Conservation (phyloP, 2,888 invertebrate species). For the Diarsia dahlii region DNA sequence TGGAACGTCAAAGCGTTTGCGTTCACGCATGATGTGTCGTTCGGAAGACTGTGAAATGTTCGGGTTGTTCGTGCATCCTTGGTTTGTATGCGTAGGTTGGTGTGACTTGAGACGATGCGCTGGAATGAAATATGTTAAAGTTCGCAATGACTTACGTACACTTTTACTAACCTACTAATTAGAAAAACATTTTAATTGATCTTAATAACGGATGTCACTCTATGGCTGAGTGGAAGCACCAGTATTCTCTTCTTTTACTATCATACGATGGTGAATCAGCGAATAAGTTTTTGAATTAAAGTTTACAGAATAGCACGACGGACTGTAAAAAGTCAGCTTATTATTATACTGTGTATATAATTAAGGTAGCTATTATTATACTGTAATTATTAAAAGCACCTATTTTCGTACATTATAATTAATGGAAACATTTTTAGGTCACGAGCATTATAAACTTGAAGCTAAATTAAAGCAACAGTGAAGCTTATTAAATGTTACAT, state of each 20-base stretch:
- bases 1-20: slow-evolving; percentile 40
- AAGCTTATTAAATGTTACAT: slow-evolving; percentile 12
- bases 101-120: neutral
- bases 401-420: slow-evolving; percentile 22
- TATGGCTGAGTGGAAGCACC: neutral
- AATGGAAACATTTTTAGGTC: slow-evolving; percentile 20
- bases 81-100: neutral
- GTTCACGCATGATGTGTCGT: slow-evolving; percentile 28
- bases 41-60: neutral
- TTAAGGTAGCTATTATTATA: slow-evolving; percentile 9
- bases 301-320: neutral
- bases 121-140: neutral
- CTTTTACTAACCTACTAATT: too few relatives aligned
- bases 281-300: neutral
- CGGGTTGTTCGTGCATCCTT: neutral
- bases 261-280: neutral
- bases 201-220: too few relatives aligned
- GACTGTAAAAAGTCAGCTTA: neutral
- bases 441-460: slow-evolving; percentile 1
- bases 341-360: slow-evolving; percentile 2
- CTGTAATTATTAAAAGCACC: slow-evolving; percentile 2
- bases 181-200: neutral
- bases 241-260: neutral
- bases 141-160: too few relatives aligned
- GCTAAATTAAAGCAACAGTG: slow-evolving; percentile 14